These are phyloP conservation scores for Eupithecia subumbrata DNA, from an alignment of 2,888 invertebrate genomes.

Conservation along the genomic window DNA sequence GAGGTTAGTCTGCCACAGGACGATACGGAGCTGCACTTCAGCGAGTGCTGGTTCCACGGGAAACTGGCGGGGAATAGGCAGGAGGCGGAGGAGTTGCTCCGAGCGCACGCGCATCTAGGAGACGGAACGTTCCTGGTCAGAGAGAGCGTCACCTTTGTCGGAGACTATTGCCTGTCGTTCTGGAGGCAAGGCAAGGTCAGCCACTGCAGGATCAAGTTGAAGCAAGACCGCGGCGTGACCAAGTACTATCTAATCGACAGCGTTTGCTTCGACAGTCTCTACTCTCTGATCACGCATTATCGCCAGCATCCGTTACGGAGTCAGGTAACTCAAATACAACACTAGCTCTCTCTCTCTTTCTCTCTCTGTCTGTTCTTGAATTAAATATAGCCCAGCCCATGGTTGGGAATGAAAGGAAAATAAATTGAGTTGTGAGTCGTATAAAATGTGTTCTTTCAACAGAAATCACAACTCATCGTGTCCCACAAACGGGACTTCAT, in stretches of 20 bases:
- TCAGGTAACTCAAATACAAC: constrained; percentile 80
- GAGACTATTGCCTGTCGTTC: constrained; percentile 97
- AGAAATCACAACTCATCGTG: too few species aligned
- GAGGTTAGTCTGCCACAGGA: constrained; percentile 90
- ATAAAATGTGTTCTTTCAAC: too few species aligned
- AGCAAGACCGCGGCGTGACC: constrained; percentile 93
- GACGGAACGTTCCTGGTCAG: constrained; percentile 97
- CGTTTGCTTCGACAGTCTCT: constrained; percentile 95
- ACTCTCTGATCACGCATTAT: constrained; percentile 95
- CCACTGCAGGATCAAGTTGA: constrained; percentile 95
- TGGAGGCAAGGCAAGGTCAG: constrained; percentile 95
- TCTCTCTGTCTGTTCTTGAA: background rate
- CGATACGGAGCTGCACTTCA: constrained; percentile 90
- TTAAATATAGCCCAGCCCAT: background rate
- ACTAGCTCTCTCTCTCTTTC: background rate
- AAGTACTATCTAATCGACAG: constrained; percentile 96
- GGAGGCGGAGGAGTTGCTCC: constrained; percentile 91
- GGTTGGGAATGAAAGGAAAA: background rate
- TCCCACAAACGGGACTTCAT: too few species aligned
- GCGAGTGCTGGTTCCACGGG: constrained; percentile 97
- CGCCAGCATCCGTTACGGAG: constrained; percentile 93
- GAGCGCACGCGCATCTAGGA: constrained; percentile 91
- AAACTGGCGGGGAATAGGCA: constrained; percentile 90
- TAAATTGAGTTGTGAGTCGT: background rate
- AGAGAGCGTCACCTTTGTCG: constrained; percentile 97